Evolutionary conservation across 2,113 vertebrate genomes (phyloP).

Genomic region (Peromyscus polionotus): DNA sequence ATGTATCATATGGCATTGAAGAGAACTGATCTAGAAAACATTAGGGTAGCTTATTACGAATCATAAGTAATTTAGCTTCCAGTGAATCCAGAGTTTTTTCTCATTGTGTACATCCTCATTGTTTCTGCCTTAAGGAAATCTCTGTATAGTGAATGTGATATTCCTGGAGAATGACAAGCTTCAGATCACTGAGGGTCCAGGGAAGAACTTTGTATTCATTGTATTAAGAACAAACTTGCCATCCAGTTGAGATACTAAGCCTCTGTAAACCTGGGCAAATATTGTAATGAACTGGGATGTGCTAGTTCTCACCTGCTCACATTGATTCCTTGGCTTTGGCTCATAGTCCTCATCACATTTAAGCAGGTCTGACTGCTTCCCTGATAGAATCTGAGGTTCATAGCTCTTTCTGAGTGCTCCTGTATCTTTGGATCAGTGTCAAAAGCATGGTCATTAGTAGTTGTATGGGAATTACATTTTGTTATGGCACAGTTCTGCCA

Average conservation of each 20-base stretch:
- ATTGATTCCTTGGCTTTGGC: not conserved
- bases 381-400: not conserved
- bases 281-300: not conserved
- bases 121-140: conserved; percentile 50
- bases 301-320: not conserved
- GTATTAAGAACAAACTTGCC: conserved; percentile 67
- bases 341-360: conserved; percentile 57
- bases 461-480: not conserved
- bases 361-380: not conserved
- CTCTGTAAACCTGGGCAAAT: conserved; percentile 38
- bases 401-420: not conserved
- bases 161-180: conserved; percentile 47
- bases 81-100: not conserved
- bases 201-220: conserved; percentile 66
- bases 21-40: conserved; percentile 48
- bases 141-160: conserved; percentile 34
- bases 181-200: conserved; percentile 18
- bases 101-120: conserved; percentile 58
- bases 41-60: conserved; percentile 33
- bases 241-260: not conserved
- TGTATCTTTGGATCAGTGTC: not conserved
- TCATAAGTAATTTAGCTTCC: conserved; percentile 43
- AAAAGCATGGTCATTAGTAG: not conserved
- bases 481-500: too few species aligned
- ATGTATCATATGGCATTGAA: not conserved